Conservation (phyloP, 2,888 invertebrate genomes). For the Eupithecia pulchellata region DNA sequence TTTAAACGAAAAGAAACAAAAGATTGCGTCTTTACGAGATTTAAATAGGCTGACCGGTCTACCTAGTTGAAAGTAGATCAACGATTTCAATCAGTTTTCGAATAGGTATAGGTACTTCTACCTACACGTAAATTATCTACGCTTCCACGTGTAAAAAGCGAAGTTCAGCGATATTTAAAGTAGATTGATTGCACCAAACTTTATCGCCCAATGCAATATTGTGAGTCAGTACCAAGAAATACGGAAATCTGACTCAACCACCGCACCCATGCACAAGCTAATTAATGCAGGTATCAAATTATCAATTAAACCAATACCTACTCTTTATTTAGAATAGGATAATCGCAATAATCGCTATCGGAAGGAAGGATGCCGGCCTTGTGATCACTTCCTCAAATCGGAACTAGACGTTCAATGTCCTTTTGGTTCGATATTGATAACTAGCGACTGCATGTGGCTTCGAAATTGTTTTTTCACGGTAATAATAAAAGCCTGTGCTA, state of each 20-base stretch:
- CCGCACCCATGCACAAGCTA: constrained; percentile 9
- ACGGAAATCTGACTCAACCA: constrained; percentile 18
- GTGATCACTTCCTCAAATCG: constrained; percentile 70
- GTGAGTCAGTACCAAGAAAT: background rate
- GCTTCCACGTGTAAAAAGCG: no score
- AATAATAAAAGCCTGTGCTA: no score
- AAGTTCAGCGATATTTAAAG: no score
- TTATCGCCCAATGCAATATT: background rate
- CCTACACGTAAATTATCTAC: no score
- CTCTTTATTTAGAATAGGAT: constrained; percentile 44
- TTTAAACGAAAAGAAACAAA: no score
- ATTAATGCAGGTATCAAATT: constrained; percentile 20
- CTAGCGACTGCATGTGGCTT: no score
- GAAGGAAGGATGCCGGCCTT: constrained; percentile 77
- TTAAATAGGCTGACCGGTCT: no score
- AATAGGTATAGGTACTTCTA: no score
- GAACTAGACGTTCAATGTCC: constrained; percentile 46
- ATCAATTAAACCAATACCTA: constrained; percentile 23
- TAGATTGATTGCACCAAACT: background rate
- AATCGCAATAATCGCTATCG: constrained; percentile 60
- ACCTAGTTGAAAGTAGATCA: no score
- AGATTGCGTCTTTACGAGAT: no score
- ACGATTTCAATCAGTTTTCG: no score
- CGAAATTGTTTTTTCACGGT: no score
- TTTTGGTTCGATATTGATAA: constrained; percentile 2